These are phyloP conservation scores for Chloropsis hardwickii DNA, from an alignment of 2,113 vertebrate genomes.

Conservation along the genomic window DNA sequence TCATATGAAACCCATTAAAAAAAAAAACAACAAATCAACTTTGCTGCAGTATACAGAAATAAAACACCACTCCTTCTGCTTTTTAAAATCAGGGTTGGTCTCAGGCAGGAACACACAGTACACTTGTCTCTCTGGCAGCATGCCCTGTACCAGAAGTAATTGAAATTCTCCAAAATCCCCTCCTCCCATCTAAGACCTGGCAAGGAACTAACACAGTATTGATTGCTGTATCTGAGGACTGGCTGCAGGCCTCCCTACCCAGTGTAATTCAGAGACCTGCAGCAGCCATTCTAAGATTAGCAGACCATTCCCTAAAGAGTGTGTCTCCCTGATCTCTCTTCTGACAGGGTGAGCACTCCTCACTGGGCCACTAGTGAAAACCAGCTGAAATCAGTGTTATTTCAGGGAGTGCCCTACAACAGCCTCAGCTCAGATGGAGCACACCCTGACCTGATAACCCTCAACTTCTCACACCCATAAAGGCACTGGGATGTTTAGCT, in stretches of 20 bases:
- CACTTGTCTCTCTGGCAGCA: constrained; percentile 6
- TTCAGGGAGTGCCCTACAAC: neutral
- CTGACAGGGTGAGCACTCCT: neutral
- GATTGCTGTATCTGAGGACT: neutral
- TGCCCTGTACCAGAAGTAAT: constrained; percentile 6
- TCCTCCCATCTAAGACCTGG: neutral
- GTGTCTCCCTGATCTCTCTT: neutral
- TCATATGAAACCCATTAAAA: neutral
- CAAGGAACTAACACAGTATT: neutral
- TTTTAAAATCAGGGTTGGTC: constrained; percentile 19
- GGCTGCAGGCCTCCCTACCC: neutral
- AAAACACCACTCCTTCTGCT: neutral
- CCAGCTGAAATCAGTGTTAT: neutral
- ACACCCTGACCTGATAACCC: neutral
- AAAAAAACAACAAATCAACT: neutral
- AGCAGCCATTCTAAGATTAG: neutral
- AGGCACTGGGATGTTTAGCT: neutral
- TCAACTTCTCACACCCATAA: neutral
- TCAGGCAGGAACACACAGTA: constrained; percentile 7
- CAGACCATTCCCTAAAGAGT: neutral
- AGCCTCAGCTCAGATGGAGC: neutral
- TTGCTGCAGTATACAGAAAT: neutral
- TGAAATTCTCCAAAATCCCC: neutral
- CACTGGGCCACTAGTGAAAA: neutral
- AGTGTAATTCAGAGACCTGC: neutral